Conservation (phyloP, 2,113 vertebrate genomes). For the Oxyruncus cristatus region DNA sequence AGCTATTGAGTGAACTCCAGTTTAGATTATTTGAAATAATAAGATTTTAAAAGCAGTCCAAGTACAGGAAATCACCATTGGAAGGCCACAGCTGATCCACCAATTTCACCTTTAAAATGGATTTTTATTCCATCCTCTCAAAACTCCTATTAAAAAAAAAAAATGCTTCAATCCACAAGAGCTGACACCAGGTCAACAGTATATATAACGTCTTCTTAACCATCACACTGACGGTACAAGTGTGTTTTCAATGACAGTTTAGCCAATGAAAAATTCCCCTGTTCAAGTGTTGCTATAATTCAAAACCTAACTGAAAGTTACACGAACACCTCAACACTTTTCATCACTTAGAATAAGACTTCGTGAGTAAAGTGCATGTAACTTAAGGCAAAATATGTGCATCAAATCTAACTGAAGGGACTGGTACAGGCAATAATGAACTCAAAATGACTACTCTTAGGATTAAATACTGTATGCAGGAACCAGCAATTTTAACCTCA, state of each 20-base stretch:
- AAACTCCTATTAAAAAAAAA: neutral
- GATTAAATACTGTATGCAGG: neutral
- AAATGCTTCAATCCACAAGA: neutral
- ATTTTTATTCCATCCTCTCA: conserved; percentile 15
- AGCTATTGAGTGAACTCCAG: neutral
- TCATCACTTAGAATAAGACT: neutral
- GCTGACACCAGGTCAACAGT: conserved; percentile 4
- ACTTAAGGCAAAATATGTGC: neutral
- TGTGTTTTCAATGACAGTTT: neutral
- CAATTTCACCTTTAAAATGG: neutral
- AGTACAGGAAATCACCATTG: neutral
- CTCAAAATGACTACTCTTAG: neutral
- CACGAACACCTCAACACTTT: neutral
- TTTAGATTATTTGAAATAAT: conserved; percentile 1
- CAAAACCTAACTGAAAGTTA: neutral
- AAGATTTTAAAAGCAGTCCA: neutral
- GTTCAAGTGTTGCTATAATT: neutral
- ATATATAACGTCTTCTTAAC: neutral
- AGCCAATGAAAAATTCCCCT: neutral
- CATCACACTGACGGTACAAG: neutral
- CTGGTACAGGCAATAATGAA: neutral
- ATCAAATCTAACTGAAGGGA: neutral
- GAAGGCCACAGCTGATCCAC: neutral
- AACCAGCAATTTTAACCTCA: neutral
- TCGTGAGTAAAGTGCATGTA: neutral